Conservation (phyloP, 2,113 vertebrate species). For the Gallinago media region DNA sequence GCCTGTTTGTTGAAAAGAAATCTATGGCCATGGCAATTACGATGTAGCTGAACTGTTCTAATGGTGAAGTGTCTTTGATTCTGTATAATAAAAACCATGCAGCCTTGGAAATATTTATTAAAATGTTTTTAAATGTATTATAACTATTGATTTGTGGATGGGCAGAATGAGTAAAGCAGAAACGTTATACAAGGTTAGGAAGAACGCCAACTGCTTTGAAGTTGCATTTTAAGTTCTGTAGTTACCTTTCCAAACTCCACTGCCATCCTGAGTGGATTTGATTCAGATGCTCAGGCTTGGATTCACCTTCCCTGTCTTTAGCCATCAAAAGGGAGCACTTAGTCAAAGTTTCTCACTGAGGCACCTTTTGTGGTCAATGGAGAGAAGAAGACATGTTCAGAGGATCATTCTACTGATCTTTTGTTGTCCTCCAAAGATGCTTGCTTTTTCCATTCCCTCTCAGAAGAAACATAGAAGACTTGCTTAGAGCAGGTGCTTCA, state of each 20-base stretch:
- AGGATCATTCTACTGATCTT: neutral
- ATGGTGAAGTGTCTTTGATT: constrained; percentile 61
- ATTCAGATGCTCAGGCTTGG: neutral
- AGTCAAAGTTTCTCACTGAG: neutral
- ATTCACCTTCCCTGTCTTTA: neutral
- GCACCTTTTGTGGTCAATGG: neutral
- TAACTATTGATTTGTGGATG: constrained; percentile 43
- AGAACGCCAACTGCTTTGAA: constrained; percentile 4
- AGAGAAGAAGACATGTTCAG: neutral
- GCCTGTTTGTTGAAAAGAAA: constrained; percentile 36
- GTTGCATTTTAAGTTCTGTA: neutral
- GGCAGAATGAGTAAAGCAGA: constrained; percentile 20
- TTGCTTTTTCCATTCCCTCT: neutral
- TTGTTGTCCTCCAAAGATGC: neutral
- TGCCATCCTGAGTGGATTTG: neutral
- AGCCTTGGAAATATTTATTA: constrained; percentile 55
- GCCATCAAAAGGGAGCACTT: neutral
- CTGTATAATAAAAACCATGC: constrained; percentile 53
- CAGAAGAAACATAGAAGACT: neutral
- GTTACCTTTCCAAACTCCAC: neutral
- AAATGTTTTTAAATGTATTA: constrained; percentile 45
- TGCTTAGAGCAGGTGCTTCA: neutral
- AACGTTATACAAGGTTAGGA: neutral
- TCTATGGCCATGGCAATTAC: constrained; percentile 49
- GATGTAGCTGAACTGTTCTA: constrained; percentile 31